Conservation (phyloP, 1,140 invertebrate species). For the Drosophila serrata region DNA sequence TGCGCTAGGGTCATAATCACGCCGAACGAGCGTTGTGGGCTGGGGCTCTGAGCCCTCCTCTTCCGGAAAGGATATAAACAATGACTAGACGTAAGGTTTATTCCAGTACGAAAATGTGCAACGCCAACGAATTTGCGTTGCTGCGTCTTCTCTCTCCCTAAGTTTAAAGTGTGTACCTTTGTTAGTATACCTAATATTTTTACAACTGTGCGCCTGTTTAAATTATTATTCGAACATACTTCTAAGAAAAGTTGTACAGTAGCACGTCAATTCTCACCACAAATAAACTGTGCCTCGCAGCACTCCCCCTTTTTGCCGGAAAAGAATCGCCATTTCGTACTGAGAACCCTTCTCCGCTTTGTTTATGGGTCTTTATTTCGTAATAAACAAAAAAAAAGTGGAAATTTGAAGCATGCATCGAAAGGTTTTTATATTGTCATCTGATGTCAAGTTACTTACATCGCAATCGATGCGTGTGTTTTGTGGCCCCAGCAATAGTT, state of each 20-base stretch:
- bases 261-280: conserved; percentile 67
- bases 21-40: conserved; percentile 12
- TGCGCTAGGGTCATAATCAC: conserved; percentile 90
- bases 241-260: conserved; percentile 76
- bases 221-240: conserved; percentile 68
- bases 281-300: conserved; percentile 66
- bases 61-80: conserved; percentile 40
- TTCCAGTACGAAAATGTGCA: conserved; percentile 79
- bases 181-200: conserved; percentile 73
- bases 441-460: conserved; percentile 24
- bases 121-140: conserved; percentile 78
- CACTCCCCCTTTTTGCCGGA: conserved; percentile 60
- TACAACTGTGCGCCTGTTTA: conserved; percentile 75
- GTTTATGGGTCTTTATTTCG: conserved; percentile 40
- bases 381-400: conserved; percentile 14
- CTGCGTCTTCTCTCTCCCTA: conserved; percentile 68
- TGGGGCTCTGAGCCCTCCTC: conserved; percentile 30
- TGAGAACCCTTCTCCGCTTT: conserved; percentile 3
- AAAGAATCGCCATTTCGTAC: conserved; percentile 1
- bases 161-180: conserved; percentile 81
- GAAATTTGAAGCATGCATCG: conserved; percentile 31
- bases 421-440: conserved; percentile 29
- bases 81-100: conserved; percentile 78
- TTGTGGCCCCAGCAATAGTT: neutral
- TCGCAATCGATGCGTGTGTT: conserved; percentile 13